A percentile compares a stretch with the other conserved stretches of the same genome.
Evolutionary conservation across 2,113 vertebrate species (phyloP).

Genomic region (Cettia cetti): DNA sequence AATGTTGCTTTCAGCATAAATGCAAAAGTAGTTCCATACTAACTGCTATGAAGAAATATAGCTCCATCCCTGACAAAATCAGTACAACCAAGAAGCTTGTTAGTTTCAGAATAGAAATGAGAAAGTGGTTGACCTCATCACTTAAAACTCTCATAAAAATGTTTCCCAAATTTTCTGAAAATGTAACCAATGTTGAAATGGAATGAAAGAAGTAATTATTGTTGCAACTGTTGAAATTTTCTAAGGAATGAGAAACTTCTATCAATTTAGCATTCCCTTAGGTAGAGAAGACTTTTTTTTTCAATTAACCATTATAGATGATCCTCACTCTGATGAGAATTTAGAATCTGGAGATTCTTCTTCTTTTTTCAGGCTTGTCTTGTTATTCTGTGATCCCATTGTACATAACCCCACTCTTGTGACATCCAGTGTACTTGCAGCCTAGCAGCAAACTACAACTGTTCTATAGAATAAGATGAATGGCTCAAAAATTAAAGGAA

Average conservation of each 20-base stretch:
- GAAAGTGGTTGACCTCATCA: not conserved
- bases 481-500: not conserved
- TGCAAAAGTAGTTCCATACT: not conserved
- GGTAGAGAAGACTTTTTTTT: not conserved
- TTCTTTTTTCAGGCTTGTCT: not conserved
- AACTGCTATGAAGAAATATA: not conserved
- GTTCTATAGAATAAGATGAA: not conserved
- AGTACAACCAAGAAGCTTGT: not conserved
- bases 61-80: not conserved
- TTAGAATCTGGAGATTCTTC: not conserved
- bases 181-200: not conserved
- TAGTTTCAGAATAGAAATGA: not conserved
- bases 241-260: not conserved
- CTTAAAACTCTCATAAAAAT: not conserved
- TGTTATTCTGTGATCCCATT: not conserved
- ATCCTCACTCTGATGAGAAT: not conserved
- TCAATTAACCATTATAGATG: not conserved
- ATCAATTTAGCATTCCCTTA: not conserved
- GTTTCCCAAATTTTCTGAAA: not conserved
- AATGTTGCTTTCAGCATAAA: not conserved
- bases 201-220: not conserved
- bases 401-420: not conserved
- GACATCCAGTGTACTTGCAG: not conserved
- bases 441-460: not conserved
- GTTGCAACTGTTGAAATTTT: not conserved